These are phyloP conservation scores for Ostrea edulis DNA, from an alignment of 1,140 invertebrate species.

Conservation along the genomic window DNA sequence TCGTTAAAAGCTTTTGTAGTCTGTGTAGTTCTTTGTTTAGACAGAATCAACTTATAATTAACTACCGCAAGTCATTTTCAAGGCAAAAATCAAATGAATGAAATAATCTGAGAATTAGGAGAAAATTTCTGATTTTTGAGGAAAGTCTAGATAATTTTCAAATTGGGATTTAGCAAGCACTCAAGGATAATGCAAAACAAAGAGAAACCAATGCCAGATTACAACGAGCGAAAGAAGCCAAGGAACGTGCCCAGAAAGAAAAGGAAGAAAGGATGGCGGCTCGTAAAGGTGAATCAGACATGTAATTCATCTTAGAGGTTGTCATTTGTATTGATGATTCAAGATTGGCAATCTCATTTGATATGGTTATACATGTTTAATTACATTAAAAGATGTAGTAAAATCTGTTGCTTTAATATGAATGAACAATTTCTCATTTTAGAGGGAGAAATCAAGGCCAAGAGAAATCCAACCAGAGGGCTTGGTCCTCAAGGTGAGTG, in stretches of 20 bases:
- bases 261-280: constrained; percentile 88
- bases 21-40: background rate
- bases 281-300: constrained; percentile 82
- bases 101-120: no score
- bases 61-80: no score
- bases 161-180: constrained; percentile 81
- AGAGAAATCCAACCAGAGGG: constrained; percentile 6
- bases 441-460: constrained; percentile 14
- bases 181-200: constrained; percentile 90
- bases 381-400: no score
- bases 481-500: background rate
- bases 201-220: constrained; percentile 94
- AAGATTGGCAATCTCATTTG: no score
- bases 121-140: no score
- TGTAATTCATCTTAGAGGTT: no score
- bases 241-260: constrained; percentile 88
- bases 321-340: no score
- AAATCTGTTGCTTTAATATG: no score
- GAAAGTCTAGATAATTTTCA: background rate
- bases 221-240: constrained; percentile 89
- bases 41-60: no score
- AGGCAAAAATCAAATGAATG: no score
- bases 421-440: background rate
- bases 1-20: background rate
- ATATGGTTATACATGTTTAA: no score